Evolutionary conservation across 2,888 invertebrate genomes (phyloP).

Genomic region (Zootermopsis nevadensis): DNA sequence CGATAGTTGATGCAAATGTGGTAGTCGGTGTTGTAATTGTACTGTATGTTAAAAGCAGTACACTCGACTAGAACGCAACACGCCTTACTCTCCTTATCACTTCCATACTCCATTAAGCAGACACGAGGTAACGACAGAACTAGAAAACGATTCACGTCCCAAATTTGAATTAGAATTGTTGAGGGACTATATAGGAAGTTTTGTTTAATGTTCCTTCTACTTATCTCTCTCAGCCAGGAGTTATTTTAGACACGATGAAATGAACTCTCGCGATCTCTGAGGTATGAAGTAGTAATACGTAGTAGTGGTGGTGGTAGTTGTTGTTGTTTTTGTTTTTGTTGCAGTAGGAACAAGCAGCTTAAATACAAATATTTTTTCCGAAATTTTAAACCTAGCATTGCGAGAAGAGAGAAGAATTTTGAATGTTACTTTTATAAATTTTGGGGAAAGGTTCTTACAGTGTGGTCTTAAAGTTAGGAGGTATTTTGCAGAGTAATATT

Average conservation of each 20-base stretch:
- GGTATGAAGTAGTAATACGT: background rate
- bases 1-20: constrained; percentile 4
- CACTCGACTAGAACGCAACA: background rate
- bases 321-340: no score
- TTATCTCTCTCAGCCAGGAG: background rate
- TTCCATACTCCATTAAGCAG: constrained; percentile 4
- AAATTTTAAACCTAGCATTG: no score
- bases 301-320: no score
- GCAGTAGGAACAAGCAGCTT: no score
- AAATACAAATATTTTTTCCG: no score
- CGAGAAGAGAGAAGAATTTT: no score
- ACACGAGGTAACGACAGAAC: background rate
- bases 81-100: background rate
- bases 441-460: no score
- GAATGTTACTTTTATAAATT: no score
- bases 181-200: background rate
- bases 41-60: background rate
- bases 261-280: background rate
- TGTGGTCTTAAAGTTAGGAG: no score
- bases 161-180: constrained; percentile 5
- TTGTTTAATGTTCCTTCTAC: no score
- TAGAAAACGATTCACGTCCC: background rate
- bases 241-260: background rate
- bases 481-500: no score
- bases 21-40: background rate